Base-by-base conservation (phyloP, 2,888 invertebrate species). In the Sthenelais limicola region DNA sequence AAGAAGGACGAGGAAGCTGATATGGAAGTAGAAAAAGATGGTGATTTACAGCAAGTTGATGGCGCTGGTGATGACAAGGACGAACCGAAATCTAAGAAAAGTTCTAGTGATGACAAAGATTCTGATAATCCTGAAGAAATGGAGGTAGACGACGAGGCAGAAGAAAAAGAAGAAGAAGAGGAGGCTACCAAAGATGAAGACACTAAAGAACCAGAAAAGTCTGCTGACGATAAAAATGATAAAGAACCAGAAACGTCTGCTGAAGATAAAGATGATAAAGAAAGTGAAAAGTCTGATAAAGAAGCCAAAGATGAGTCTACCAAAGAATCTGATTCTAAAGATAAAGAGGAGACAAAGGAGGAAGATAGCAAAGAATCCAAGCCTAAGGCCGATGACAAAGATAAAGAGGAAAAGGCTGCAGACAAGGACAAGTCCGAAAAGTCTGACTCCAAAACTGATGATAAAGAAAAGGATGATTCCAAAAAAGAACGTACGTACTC, bases 1-100 rank as follows among this genome's bases (percentile, higher is more conserved):
- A 52, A 47, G 48, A 66, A 62, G 1, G 43, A 73, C 5, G 33
- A 9, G 4, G 52, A 73, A 28, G 62, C 38, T n/a, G 68, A 58
- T 28, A 43, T 71, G 52, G 26, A 21, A 3, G 56, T 48, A 1
- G 38, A 24, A 12, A 38, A 68, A 52, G 33, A 28, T 12, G 21
- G n/a, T 26, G 62, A 70, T 1, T 18, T 43, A 24, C 48, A 56
- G 24, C 30, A 48, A 26, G 47, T 54, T 15, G 69, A 73, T 18
- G 69, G 48, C 3, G 66, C 43, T 9, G 43, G 26, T 0, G 54
- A 70, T 21, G 71, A 54, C 66, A 52, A 43, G 28, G 33, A 54
- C 21, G 21, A 35, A 43, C n/a, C 30, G 21, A 47, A 72, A 52
- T 51, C 35, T 18, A 24, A 33, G 26, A 28, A n/a, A 7, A 35